Evolutionary conservation across 2,113 vertebrate genomes (phyloP).

Genomic region (Mesocricetus auratus): DNA sequence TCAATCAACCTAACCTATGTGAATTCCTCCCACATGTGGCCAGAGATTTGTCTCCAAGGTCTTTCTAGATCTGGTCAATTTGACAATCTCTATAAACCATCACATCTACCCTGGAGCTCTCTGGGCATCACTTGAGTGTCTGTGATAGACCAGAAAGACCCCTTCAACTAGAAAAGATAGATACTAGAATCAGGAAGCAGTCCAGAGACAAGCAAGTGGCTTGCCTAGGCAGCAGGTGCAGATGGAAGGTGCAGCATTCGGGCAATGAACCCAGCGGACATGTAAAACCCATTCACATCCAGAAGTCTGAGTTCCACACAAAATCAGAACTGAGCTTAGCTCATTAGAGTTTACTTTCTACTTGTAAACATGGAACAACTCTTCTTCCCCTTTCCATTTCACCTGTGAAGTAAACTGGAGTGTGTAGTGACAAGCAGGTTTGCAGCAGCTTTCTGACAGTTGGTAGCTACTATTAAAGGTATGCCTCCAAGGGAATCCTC

Average conservation of each 20-base stretch:
- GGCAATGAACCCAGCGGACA: neutral
- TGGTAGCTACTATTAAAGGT: slow-evolving; percentile 60
- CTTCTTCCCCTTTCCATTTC: slow-evolving; percentile 57
- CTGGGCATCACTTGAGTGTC: neutral
- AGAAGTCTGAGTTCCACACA: neutral
- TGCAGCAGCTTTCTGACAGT: slow-evolving; percentile 48
- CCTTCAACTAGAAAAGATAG: neutral
- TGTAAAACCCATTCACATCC: neutral
- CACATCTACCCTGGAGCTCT: neutral
- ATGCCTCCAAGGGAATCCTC: slow-evolving; percentile 74
- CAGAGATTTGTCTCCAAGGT: neutral
- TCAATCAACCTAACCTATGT: neutral
- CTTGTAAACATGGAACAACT: slow-evolving; percentile 20
- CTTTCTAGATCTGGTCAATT: neutral
- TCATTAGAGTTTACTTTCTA: slow-evolving; percentile 32
- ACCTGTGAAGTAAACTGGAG: slow-evolving; percentile 61
- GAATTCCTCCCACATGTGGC: neutral
- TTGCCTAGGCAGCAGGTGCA: neutral
- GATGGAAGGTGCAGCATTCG: neutral
- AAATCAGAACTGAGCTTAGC: neutral
- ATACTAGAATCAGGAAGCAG: neutral
- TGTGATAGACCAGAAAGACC: neutral
- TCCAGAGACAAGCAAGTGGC: neutral
- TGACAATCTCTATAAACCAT: neutral
- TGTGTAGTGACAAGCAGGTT: neutral